Evolutionary conservation across 2,113 vertebrate genomes (phyloP), one percentile per base, ranked within the genome.

Genomic region (Pygathrix nemaeus): DNA sequence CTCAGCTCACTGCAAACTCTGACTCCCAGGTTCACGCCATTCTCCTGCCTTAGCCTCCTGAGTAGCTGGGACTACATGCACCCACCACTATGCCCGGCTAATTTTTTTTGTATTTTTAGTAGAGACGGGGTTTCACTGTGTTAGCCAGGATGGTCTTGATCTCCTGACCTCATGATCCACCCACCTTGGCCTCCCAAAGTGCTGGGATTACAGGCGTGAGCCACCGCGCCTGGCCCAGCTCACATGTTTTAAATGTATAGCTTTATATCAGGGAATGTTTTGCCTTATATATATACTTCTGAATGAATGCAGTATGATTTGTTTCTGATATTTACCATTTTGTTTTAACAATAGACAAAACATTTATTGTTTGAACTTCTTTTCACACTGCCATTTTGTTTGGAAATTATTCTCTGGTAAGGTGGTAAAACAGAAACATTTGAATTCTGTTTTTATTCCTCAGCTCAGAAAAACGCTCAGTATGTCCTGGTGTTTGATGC

Each of bases 401-500:
- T 75, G 66, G 52, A 81, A 72, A 68, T 89, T 32, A 80, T 50
- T 92, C 64, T 75, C 55, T 17, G 12, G 82, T 72, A 52, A 93
- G 66, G 12, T 8, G 12, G 40, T 43, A 43, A 43, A 43, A 43
- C 40, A 43, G 40, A 43, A 64, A 84, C 78, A 12, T 30, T 52
- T 76, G 92, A 35, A 27, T 30, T 87, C 11, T 95, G 2, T 61
- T 32, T 90, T 97, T 90, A 25, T 95, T 73, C 98, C 98, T 93
- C 98, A 99, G 99, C 99, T 96, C 99, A 99, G 98, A 99, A 99
- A 66, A 99, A 99, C 96, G 99, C 98, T 0, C 99, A 99, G 57
- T 99, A 99, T 92, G 98, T 99, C 21, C 98, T 99, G 95, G 96
- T 99, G 57, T 99, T 99, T 93, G 99, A 99, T 88, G 98, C 98